Base-by-base conservation (phyloP, 1,140 invertebrate species). In the Leptonema lineaticorne region DNA sequence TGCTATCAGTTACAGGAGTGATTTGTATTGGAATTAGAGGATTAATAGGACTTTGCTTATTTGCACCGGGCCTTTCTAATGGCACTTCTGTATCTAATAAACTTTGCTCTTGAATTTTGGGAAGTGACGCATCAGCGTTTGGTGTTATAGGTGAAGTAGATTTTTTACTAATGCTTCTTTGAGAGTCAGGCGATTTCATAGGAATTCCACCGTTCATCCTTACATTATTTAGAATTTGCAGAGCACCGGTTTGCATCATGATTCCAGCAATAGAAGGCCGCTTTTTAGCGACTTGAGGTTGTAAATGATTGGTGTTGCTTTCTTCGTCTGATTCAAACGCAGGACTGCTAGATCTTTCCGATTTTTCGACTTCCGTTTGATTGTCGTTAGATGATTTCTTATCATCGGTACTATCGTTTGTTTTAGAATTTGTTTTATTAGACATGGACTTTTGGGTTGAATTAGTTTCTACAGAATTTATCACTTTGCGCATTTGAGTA, bases 241-340 rank as follows among this genome's bases (percentile, higher is more conserved):
- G 70, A 26, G 84, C 84, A 66, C 85, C 86, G 3, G 85, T 84
- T 73, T 87, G 85, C 56, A 85, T 85, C 0, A 90, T 84, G 57
- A 89, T 78, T 11, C 87, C 88, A 0, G 85, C 87, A 6, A 89
- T 78, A 0, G 86, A 87, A 3, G 85, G 85, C 53, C 85, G 81
- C 73, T 84, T 84, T 74, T 87, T 87, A 11, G 80, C 77, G 58
- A 83, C 76, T 9, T 75, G 78, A 53, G 74, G 1, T 48, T 72
- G 66, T 20, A 69, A 64, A 53, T 66, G 69, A 75, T 75, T 69
- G 72, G 80, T 76, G 70, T 84, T 79, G 69, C 90, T 92, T 69
- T 94, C 92, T 50, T 97, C 95, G 78, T 98, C 96, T 0, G 95
- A 97, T 70, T 97, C 95, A 78, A 97, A 97, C 0, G 93, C 93